These are phyloP conservation scores for Palythoa grandiflora DNA, from an alignment of 92 coral and sea anemone genomes.

Conservation along the genomic window DNA sequence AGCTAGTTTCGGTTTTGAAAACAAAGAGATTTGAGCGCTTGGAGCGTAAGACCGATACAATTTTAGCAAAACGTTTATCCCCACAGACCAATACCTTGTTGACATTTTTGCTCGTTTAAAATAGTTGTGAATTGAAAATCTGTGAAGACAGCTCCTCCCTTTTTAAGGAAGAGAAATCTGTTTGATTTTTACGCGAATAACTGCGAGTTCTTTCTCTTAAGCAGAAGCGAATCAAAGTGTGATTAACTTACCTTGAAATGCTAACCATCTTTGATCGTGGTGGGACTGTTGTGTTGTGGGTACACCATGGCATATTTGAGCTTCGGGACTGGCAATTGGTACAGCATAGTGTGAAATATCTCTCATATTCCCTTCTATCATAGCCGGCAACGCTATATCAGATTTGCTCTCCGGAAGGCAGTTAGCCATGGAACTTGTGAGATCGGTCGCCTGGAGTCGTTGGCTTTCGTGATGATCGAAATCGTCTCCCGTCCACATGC, in stretches of 20 bases:
- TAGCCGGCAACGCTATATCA: slow-evolving; percentile 50
- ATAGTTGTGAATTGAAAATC: neutral
- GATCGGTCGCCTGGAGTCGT: slow-evolving; percentile 29
- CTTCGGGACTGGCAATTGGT: slow-evolving; percentile 57
- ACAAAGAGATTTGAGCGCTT: neutral
- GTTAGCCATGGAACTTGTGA: slow-evolving; percentile 47
- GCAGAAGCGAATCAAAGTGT: neutral
- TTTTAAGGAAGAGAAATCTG: neutral
- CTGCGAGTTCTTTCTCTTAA: neutral
- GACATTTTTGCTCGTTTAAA: slow-evolving; percentile 9
- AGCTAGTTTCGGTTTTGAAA: slow-evolving; percentile 25
- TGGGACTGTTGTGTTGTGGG: neutral
- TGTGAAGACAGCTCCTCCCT: neutral
- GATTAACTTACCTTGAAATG: slow-evolving; percentile 31
- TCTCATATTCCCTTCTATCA: slow-evolving; percentile 42
- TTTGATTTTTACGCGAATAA: neutral
- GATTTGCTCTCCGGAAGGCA: slow-evolving; percentile 53
- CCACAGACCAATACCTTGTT: neutral
- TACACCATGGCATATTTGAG: slow-evolving; percentile 35
- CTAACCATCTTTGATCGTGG: slow-evolving; percentile 39
- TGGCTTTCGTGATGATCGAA: slow-evolving; percentile 64
- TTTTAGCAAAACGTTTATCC: neutral
- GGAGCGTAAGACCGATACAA: neutral
- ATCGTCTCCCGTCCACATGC: slow-evolving; percentile 86
- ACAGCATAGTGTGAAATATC: slow-evolving; percentile 51